Conservation (phyloP, 2,113 vertebrate species). For the Lota lota region DNA sequence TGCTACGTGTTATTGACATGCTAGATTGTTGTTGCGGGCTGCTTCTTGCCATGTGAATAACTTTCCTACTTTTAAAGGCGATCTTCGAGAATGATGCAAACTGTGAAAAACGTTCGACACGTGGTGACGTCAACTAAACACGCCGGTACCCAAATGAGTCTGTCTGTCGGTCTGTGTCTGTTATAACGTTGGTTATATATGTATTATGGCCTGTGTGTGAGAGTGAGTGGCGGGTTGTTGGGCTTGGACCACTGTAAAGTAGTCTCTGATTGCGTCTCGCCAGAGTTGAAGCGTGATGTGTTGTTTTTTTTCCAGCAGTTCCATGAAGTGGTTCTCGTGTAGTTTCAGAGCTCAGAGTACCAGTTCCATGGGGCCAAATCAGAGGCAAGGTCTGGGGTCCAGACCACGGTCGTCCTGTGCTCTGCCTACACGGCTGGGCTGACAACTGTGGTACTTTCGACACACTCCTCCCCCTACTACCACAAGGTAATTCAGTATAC, state of each 20-base stretch:
- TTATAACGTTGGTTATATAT: not conserved
- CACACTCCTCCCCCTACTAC: constrained; percentile 75
- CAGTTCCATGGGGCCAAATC: constrained; percentile 75
- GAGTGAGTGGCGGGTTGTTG: not conserved
- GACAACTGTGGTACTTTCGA: constrained; percentile 78
- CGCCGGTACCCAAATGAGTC: constrained; percentile 43
- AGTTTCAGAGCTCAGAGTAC: constrained; percentile 71
- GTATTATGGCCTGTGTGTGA: not conserved
- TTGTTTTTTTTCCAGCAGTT: not conserved
- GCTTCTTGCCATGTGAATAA: not conserved
- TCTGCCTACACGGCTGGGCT: constrained; percentile 80
- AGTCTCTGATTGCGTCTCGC: not conserved
- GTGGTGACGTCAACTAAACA: constrained; percentile 52
- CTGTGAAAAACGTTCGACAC: constrained; percentile 55
- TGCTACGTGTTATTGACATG: not conserved
- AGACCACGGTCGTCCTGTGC: constrained; percentile 63
- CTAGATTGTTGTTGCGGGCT: not conserved
- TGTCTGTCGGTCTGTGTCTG: not conserved
- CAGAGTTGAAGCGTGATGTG: not conserved
- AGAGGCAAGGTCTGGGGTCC: constrained; percentile 74
- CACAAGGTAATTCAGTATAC: constrained; percentile 53
- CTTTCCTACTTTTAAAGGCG: not conserved
- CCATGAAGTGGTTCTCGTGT: not conserved
- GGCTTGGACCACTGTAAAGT: not conserved
- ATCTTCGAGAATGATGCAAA: constrained; percentile 47